A percentile compares a stretch with the other conserved stretches of the same genome.
phyloP scores from a whole-genome alignment of 2,888 invertebrate genomes.

The Orthosia gracilis region DNA sequence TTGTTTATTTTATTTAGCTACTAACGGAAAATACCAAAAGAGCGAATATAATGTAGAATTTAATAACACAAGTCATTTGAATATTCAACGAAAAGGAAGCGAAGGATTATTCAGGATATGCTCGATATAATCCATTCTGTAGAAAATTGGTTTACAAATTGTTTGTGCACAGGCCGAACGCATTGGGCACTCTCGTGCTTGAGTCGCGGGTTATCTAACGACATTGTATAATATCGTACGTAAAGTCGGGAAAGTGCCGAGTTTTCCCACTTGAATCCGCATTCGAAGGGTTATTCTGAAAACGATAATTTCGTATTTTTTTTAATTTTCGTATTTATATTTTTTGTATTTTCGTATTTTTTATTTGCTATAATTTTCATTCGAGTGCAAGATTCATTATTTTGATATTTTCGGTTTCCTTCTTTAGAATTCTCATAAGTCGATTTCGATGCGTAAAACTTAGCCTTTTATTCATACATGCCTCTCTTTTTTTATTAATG shows the following conservation, averaged over 20 bases:
- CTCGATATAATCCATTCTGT: conserved; percentile 70
- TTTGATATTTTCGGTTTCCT: too few relatives aligned
- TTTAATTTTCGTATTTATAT: too few relatives aligned
- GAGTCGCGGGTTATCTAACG: not conserved
- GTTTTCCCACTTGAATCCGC: not conserved
- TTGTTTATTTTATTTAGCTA: conserved; percentile 55
- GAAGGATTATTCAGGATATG: conserved; percentile 68
- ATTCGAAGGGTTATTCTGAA: conserved; percentile 5
- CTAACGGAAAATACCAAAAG: conserved; percentile 37
- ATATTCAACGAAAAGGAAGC: conserved; percentile 72
- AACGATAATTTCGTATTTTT: too few relatives aligned
- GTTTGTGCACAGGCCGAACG: conserved; percentile 40
- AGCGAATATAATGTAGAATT: conserved; percentile 71
- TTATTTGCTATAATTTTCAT: not conserved
- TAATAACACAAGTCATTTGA: conserved; percentile 74
- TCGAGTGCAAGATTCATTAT: not conserved
- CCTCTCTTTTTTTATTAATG: not conserved
- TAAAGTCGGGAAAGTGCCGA: not conserved
- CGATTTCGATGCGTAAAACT: not conserved
- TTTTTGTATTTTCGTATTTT: too few relatives aligned
- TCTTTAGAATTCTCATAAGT: too few relatives aligned
- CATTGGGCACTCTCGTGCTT: not conserved
- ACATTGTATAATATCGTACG: not conserved
- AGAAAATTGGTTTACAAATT: conserved; percentile 65
- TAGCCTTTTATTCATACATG: not conserved